These are phyloP conservation scores for Seriola aureovittata DNA, from an alignment of 2,113 vertebrate species.

Conservation along the genomic window DNA sequence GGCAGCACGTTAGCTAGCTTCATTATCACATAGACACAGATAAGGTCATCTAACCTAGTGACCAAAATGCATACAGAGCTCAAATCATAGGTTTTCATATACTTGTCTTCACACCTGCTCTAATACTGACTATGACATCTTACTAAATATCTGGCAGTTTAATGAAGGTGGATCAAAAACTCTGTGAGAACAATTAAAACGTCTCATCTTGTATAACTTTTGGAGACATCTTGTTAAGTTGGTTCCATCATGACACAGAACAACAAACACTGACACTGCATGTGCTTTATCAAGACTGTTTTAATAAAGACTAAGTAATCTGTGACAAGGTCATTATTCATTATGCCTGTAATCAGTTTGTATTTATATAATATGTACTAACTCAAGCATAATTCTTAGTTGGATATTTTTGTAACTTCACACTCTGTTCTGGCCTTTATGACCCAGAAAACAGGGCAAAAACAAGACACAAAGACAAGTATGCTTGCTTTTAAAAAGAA, in stretches of 20 bases:
- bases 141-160: not conserved
- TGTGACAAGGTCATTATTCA: not conserved
- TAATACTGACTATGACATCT: not conserved
- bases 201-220: too few relatives aligned
- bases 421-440: not conserved
- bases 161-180: not conserved
- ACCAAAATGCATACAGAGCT: not conserved
- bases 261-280: not conserved
- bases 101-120: not conserved
- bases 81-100: not conserved
- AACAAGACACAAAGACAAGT: not conserved
- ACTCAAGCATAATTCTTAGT: not conserved
- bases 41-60: slow-evolving; percentile 19
- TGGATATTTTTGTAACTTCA: not conserved
- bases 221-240: not conserved
- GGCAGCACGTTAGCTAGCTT: slow-evolving; percentile 12
- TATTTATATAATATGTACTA: not conserved
- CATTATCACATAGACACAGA: slow-evolving; percentile 8
- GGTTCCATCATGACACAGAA: not conserved
- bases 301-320: not conserved
- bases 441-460: not conserved
- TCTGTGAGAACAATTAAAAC: not conserved
- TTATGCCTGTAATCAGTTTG: not conserved
- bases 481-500: not conserved
- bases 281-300: not conserved